phyloP scores from a whole-genome alignment of 2,797 vertebrate genomes.

The Chromobotia macracanthus region DNA sequence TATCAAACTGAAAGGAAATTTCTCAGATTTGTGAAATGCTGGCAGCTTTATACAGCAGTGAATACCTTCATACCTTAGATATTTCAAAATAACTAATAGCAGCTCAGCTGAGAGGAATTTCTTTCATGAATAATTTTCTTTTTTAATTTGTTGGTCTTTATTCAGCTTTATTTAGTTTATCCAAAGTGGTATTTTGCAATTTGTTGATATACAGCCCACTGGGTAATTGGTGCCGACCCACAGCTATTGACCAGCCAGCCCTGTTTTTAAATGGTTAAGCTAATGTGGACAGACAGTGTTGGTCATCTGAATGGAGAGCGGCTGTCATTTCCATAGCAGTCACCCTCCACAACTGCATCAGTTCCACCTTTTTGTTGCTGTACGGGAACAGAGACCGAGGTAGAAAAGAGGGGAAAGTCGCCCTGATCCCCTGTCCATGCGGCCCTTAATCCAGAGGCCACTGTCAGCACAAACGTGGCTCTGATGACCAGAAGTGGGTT shows the following conservation, averaged over 20 bases:
- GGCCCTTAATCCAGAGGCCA: constrained; percentile 74
- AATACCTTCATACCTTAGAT: too few relatives aligned
- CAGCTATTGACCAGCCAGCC: too few relatives aligned
- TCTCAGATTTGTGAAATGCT: neutral
- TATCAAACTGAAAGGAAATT: neutral
- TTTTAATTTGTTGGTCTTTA: too few relatives aligned
- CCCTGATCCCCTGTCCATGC: constrained; percentile 79
- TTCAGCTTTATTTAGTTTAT: too few relatives aligned
- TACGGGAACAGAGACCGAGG: constrained; percentile 69
- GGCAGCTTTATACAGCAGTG: neutral
- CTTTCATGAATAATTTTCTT: too few relatives aligned
- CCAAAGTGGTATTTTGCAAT: too few relatives aligned
- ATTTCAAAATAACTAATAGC: too few relatives aligned
- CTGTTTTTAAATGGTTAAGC: too few relatives aligned
- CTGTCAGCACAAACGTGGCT: constrained; percentile 78
- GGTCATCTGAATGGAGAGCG: constrained; percentile 49
- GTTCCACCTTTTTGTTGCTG: constrained; percentile 71
- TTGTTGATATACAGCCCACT: too few relatives aligned
- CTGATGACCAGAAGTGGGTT: constrained; percentile 53
- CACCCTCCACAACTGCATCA: constrained; percentile 67
- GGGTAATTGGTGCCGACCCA: too few relatives aligned
- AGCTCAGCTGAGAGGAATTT: too few relatives aligned
- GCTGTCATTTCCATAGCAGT: constrained; percentile 67
- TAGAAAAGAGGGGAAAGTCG: constrained; percentile 76
- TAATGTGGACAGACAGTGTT: constrained; percentile 21